Evolutionary conservation across 2,797 vertebrate species (phyloP).

Genomic region (Heliangelus exortis): DNA sequence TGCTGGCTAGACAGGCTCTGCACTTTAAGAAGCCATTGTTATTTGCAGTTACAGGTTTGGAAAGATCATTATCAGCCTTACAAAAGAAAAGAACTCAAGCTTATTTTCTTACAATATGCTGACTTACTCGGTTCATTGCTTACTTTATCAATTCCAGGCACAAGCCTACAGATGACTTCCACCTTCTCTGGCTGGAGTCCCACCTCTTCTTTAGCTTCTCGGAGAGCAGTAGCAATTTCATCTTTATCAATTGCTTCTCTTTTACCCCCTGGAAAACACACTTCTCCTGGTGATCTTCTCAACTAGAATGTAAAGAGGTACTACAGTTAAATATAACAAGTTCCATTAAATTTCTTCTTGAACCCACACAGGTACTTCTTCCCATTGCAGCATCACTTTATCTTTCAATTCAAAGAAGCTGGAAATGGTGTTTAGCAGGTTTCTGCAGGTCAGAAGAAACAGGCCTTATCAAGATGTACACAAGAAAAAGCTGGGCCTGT

Average conservation of each 20-base stretch:
- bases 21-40: fast-evolving
- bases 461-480: neutral
- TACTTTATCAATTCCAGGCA: slow-evolving; percentile 84
- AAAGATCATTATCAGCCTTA: neutral
- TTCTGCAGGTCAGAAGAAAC: neutral
- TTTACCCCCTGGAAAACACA: slow-evolving; percentile 95
- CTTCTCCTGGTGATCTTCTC: slow-evolving; percentile 86
- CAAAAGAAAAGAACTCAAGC: neutral
- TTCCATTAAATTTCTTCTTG: neutral
- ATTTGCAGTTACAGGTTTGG: neutral
- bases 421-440: neutral
- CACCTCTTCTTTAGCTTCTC: slow-evolving; percentile 93
- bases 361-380: neutral
- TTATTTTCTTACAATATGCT: neutral
- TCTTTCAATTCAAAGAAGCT: neutral
- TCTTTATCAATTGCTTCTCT: slow-evolving; percentile 83
- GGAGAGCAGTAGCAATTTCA: slow-evolving; percentile 88
- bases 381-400: neutral
- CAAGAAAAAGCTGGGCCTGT: neutral
- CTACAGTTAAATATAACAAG: neutral
- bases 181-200: slow-evolving; percentile 84
- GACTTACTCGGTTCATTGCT: neutral
- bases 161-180: slow-evolving; percentile 85
- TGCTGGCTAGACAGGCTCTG: fast-evolving
- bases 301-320: slow-evolving; percentile 77